Evolutionary conservation across 2,113 vertebrate species (phyloP).

Genomic region (Phalacrocorax brasilianus): DNA sequence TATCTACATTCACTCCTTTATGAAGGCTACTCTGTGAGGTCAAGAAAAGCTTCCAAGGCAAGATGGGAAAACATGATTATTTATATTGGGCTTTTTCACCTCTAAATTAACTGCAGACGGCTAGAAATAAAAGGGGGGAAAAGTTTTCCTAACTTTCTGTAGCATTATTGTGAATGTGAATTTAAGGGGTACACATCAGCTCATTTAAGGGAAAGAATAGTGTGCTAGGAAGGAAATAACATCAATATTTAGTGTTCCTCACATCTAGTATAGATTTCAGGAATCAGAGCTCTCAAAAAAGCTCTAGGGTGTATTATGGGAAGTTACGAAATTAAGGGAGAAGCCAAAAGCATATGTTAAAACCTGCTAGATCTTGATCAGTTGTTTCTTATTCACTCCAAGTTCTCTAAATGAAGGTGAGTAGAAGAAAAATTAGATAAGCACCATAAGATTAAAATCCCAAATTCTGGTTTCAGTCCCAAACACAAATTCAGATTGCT

Average conservation of each 20-base stretch:
- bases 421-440: neutral
- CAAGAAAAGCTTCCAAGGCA: neutral
- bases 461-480: neutral
- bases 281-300: neutral
- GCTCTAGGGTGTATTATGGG: rapidly evolving
- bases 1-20: neutral
- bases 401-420: neutral
- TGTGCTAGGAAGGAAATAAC: neutral
- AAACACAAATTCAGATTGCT: neutral
- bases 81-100: neutral
- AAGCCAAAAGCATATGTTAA: neutral
- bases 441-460: neutral
- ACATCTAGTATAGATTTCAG: neutral
- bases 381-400: neutral
- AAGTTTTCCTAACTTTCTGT: neutral
- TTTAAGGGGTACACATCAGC: neutral
- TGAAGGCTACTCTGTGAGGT: neutral
- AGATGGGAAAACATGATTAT: neutral
- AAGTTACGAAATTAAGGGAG: neutral
- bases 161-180: neutral
- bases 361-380: neutral
- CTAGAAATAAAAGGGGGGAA: neutral
- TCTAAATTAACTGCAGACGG: neutral
- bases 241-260: neutral
- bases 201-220: neutral